Evolutionary conservation across 1,140 invertebrate species (phyloP).

Genomic region (Adoxophyes honmai): DNA sequence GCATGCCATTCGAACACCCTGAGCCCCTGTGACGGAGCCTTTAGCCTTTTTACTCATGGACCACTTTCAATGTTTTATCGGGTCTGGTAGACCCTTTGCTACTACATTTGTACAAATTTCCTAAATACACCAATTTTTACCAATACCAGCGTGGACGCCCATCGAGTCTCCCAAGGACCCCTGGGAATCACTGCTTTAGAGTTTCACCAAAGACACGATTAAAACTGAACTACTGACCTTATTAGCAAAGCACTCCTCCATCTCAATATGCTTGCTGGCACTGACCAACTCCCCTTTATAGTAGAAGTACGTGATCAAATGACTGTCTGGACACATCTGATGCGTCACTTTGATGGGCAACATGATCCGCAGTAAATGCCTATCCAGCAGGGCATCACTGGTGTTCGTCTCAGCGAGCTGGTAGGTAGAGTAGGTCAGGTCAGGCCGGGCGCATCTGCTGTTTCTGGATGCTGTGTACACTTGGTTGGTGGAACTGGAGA

Average conservation of each 20-base stretch:
- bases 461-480: slow-evolving; percentile 35
- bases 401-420: slow-evolving; percentile 14
- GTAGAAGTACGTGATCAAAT: slow-evolving; percentile 83
- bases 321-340: slow-evolving; percentile 81
- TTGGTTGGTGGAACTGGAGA: slow-evolving; percentile 33
- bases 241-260: slow-evolving; percentile 69
- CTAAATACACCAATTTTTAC: too few species aligned
- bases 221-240: slow-evolving; percentile 47
- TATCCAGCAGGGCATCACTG: slow-evolving; percentile 41
- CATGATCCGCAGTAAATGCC: slow-evolving; percentile 47
- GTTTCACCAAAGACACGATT: too few species aligned
- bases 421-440: not conserved
- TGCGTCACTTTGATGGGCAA: slow-evolving; percentile 72
- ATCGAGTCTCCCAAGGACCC: too few species aligned
- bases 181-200: too few species aligned
- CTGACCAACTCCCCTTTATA: slow-evolving; percentile 81
- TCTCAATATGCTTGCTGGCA: slow-evolving; percentile 63
- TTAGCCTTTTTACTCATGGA: too few species aligned
- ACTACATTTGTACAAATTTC: too few species aligned
- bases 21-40: too few species aligned
- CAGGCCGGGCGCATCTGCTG: slow-evolving; percentile 25
- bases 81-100: too few species aligned
- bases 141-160: too few species aligned
- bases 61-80: too few species aligned
- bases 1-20: too few species aligned